These are phyloP conservation scores for Rhinoptilus africanus DNA, from an alignment of 2,113 vertebrate species.

Conservation along the genomic window DNA sequence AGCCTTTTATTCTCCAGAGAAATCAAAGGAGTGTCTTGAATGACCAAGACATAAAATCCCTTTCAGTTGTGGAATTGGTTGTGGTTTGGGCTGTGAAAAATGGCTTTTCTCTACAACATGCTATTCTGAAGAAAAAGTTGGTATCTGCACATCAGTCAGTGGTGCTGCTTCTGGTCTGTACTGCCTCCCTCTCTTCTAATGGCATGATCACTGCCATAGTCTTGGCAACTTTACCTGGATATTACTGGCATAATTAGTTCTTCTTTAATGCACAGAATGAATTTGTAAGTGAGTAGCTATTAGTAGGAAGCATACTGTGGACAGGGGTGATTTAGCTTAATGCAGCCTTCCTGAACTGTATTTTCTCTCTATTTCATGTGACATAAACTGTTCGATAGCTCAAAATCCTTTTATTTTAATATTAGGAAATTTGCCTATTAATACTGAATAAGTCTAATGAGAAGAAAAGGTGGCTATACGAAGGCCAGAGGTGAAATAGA, in stretches of 20 bases:
- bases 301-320: neutral
- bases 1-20: neutral
- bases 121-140: neutral
- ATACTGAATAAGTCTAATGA: neutral
- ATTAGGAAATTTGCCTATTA: neutral
- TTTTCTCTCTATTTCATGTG: conserved; percentile 4
- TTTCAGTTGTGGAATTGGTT: neutral
- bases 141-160: neutral
- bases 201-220: neutral
- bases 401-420: conserved; percentile 1
- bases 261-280: neutral
- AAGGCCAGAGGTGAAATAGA: neutral
- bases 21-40: neutral
- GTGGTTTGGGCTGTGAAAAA: neutral
- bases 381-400: neutral
- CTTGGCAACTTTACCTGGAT: neutral
- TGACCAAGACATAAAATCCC: neutral
- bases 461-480: neutral
- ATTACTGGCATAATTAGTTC: neutral
- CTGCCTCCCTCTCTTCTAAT: neutral
- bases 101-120: neutral
- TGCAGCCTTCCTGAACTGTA: neutral
- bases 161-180: neutral
- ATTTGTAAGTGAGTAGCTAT: neutral
- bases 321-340: neutral